Base-by-base conservation (phyloP, 2,797 vertebrate genomes). In the Alectoris magna region DNA sequence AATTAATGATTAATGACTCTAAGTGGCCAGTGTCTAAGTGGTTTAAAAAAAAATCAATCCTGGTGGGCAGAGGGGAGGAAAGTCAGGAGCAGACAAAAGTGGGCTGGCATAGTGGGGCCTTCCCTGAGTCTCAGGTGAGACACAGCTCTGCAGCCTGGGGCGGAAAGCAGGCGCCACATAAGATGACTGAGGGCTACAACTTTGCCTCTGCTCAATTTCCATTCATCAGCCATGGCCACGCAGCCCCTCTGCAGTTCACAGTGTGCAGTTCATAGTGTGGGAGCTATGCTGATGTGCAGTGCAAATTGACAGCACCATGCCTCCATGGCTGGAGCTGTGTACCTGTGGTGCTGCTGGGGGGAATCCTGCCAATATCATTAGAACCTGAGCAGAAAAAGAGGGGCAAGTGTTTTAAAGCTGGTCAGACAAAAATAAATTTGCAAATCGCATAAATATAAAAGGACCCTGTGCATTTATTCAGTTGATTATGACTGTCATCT, bases 1-100 rank as follows among this genome's bases (percentile, higher is more conserved):
- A 90, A 90, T 95, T 74, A 95, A 92, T 93, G 38, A 83, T 95
- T 93, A 83, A 95, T 91, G 71, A 36, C 48, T 86, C 68, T 92
- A 76, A 92, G 60, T 84, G 91, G 39, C 64, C 53, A 48, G 36
- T 66, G 27, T 51, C 34, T 70, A 72, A 91, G 70, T 81, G 67
- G 48, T 91, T 80, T 64, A 3, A 3, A 66, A 78, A 78, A 64
- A 83, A 90, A 68, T 91, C 81, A 51, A 3, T 91, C 34, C 24
- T 17, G 6, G 6, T 1, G 3, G 0, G 3, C 14, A 5, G 9
- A 21, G 26, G 29, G 18, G 36, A 29, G 6, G 15, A 41, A 68
- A 26, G 36, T 55, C 13, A 29, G 44, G 23, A 72, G n/a, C 24
- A 69, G 17, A 46, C 9, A 41, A 11, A 26, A 59, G n/a, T 1